Evolutionary conservation across 2,888 invertebrate species (phyloP), one percentile per base, ranked within the genome.

Genomic region (Drosophila anomelani): DNA sequence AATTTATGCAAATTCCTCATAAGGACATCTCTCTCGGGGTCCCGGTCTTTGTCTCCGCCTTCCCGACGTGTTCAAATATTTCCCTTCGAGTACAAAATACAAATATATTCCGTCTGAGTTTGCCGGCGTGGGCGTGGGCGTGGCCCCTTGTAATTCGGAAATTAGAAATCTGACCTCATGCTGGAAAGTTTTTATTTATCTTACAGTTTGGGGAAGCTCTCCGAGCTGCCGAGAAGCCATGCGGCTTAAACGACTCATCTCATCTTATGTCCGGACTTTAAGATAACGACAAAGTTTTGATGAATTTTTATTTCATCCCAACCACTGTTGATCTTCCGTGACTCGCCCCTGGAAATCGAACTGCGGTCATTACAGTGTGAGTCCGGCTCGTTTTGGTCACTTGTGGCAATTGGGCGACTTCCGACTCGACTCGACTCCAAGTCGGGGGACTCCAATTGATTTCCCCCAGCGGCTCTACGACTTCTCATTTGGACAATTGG

Each of bases 161-260:
- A 85, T 87, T 81, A 80, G 77, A 85, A 82, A 82, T 80, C 73
- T 81, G 81, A 84, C 80, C 85, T 78, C 77, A 77, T 84, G 72
- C 49, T 61, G 54, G 12, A 67, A 80, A 78, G 54, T 68, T 80
- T 79, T 75, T 77, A 75, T 84, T 85, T 79, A 70, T 72, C 61
- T 77, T 76, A 47, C 55, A 73, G 70, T 77, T 74, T 34, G 56
- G 39, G 56, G 34, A 15, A 34, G 41, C 46, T 23, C 34, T n/a
- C 38, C 17, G 61, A 10, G n/a, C 43, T 54, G 61, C 39, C 56
- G 61, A 60, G 46, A 64, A 54, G 55, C 23, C 59, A 55, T 66
- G 61, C 66, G 26, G 26, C 58, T 61, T 36, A 64, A 49, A 43
- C 64, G 56, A 53, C 38, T 66, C 67, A 59, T 60, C 62, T 17